These are phyloP conservation scores for Acanthornis magna DNA, from an alignment of 2,797 vertebrate genomes.

Conservation along the genomic window DNA sequence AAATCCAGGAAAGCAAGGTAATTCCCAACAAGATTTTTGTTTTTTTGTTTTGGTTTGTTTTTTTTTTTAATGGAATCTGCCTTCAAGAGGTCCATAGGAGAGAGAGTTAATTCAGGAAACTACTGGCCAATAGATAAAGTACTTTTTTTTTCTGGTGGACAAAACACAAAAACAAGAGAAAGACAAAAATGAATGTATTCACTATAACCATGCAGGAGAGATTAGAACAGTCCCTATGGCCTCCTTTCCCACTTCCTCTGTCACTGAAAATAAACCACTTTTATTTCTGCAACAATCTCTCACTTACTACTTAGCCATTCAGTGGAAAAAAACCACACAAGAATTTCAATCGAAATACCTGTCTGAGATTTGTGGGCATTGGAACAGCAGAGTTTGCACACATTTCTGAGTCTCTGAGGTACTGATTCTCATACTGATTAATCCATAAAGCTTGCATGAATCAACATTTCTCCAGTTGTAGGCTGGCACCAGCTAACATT, in stretches of 20 bases:
- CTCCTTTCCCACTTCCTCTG: not conserved
- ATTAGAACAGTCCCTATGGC: not conserved
- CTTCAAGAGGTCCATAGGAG: not conserved
- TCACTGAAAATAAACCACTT: not conserved
- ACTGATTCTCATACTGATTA: slow-evolving; percentile 21
- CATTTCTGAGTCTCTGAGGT: slow-evolving; percentile 2
- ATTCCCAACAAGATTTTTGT: accelerated
- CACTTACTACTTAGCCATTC: not conserved
- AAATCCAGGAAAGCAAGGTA: not conserved
- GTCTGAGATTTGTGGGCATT: not conserved
- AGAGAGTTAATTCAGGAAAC: not conserved
- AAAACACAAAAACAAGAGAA: not conserved
- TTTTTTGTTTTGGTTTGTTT: too few species aligned
- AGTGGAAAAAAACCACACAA: not conserved
- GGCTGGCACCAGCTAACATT: not conserved
- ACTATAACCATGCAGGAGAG: not conserved
- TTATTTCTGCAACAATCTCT: slow-evolving; percentile 7
- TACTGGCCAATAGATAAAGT: not conserved
- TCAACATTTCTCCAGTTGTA: slow-evolving; percentile 8
- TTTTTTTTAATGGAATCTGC: not conserved
- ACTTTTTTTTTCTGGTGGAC: not conserved
- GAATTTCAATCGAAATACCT: not conserved
- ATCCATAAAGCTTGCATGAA: slow-evolving; percentile 36
- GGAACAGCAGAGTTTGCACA: not conserved
- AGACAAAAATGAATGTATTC: not conserved